Evolutionary conservation across 2,888 invertebrate genomes (phyloP).

Genomic region (Noctua janthina): DNA sequence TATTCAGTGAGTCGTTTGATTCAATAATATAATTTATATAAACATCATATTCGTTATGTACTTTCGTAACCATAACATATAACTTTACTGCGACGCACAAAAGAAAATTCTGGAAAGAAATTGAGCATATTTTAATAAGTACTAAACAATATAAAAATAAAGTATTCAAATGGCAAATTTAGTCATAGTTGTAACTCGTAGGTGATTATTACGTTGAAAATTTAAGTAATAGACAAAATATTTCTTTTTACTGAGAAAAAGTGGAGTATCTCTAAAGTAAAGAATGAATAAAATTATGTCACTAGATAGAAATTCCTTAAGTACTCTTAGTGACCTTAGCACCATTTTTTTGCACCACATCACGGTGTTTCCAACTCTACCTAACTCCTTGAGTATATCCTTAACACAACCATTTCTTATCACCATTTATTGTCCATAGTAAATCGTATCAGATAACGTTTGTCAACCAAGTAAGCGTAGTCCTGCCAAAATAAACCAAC

Average conservation of each 20-base stretch:
- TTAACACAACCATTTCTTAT: neutral
- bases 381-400: neutral
- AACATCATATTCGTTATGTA: neutral
- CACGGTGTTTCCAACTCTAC: neutral
- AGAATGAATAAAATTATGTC: neutral
- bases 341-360: slow-evolving; percentile 24
- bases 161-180: neutral
- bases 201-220: neutral
- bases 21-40: neutral
- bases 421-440: neutral
- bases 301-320: slow-evolving; percentile 11
- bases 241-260: neutral
- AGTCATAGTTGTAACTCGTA: neutral
- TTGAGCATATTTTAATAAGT: slow-evolving; percentile 37
- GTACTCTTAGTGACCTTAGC: slow-evolving; percentile 36
- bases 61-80: neutral
- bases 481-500: neutral
- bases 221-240: neutral
- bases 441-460: neutral
- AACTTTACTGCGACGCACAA: neutral
- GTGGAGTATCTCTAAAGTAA: neutral
- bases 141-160: slow-evolving; percentile 2
- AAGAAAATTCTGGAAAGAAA: slow-evolving; percentile 9
- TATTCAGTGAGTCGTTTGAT: neutral
- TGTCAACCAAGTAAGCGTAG: neutral